Evolutionary conservation across 2,113 vertebrate genomes (phyloP), one percentile per base, ranked within the genome.

Genomic region (Entelurus aequoreus): DNA sequence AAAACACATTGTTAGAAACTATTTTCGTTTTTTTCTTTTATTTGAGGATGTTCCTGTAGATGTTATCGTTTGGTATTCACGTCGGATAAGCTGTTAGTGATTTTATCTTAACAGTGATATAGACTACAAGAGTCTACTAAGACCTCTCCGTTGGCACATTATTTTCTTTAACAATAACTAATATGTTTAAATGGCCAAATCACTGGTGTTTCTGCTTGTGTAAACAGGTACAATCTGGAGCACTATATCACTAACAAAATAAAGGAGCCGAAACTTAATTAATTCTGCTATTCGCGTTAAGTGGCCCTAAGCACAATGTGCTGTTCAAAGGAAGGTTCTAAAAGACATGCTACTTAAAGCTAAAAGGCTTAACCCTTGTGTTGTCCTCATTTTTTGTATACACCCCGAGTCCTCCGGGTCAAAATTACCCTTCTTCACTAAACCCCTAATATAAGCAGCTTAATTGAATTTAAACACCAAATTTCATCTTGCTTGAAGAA

Each of bases 251-350:
- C 72, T 62, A 76, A 72, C n/a, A 62, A 82, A 76, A 75, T 88
- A 89, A 89, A 85, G 81, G 86, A 84, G 82, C 82, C 62, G 58
- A 78, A 85, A 88, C 84, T 82, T 54, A 69, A 83, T 79, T 70
- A 81, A 75, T 88, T 83, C 77, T 54, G 19, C 69, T 81, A 85
- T 88, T 86, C 78, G 76, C 73, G 79, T 79, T 66, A 72, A 82
- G 68, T 83, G 80, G 87, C 81, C 84, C 75, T 67, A 76, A 76
- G 76, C 77, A 61, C 73, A 81, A 83, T 77, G 72, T 71, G 78
- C 64, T 70, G 62, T 68, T 85, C 81, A 82, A 84, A 72, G 53
- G 56, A 68, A 77, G 78, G 80, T 77, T 77, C 78, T 65, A 71
- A 79, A 71, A 65, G 69, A 72, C 68, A 77, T 50, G 51, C 59